Conservation (phyloP, 2,113 vertebrate species). For the Myotis brandtii region DNA sequence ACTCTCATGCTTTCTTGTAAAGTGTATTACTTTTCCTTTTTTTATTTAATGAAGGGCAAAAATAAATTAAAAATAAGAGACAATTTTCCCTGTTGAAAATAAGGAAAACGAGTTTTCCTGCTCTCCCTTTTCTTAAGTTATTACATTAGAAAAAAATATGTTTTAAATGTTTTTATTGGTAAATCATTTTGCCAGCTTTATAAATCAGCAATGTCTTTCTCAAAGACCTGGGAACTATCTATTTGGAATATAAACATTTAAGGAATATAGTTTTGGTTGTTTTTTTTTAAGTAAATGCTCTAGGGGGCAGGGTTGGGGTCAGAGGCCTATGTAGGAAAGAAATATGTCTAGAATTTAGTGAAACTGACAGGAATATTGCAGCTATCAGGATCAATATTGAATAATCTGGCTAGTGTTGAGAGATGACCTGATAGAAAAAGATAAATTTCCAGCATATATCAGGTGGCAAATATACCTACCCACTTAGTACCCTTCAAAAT, state of each 20-base stretch:
- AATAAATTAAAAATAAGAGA: background rate
- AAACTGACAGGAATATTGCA: background rate
- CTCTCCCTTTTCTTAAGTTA: background rate
- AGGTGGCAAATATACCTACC: background rate
- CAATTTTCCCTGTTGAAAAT: background rate
- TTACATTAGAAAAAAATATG: background rate
- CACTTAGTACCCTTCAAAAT: background rate
- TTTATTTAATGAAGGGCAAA: background rate
- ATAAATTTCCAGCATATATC: background rate
- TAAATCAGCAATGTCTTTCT: background rate
- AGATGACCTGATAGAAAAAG: background rate
- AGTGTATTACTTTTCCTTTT: background rate
- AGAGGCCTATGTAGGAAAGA: background rate
- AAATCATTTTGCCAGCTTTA: background rate
- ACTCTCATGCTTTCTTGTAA: background rate
- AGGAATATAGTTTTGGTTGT: background rate
- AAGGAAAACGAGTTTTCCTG: background rate
- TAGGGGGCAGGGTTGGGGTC: background rate
- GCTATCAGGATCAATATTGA: background rate
- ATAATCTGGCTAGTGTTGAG: background rate
- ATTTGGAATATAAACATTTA: background rate
- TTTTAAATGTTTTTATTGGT: background rate
- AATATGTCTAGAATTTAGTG: background rate
- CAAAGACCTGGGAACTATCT: background rate
- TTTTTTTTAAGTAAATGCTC: background rate